Conservation (phyloP, 2,797 vertebrate species). For the Spatula clypeata region DNA sequence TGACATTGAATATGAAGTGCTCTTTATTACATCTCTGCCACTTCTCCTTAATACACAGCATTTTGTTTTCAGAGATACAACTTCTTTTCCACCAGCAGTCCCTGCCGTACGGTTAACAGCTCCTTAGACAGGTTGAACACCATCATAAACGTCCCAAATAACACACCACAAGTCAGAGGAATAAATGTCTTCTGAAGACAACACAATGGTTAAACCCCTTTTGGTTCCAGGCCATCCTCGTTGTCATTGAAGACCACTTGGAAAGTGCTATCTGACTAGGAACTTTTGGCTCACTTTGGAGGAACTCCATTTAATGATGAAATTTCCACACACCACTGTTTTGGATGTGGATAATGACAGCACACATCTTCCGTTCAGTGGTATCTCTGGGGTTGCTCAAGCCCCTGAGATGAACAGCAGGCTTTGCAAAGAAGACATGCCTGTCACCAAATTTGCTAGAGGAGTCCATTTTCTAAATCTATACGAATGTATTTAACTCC, state of each 20-base stretch:
- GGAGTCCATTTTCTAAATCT: neutral
- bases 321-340: neutral
- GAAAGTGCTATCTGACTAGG: neutral
- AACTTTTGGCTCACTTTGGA: neutral
- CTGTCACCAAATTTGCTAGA: neutral
- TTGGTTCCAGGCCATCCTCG: neutral
- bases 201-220: neutral
- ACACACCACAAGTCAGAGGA: neutral
- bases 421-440: neutral
- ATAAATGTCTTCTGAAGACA: neutral
- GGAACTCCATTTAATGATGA: neutral
- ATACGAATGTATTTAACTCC: neutral
- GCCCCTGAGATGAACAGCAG: neutral
- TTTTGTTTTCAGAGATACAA: neutral
- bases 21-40: neutral
- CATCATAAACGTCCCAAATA: neutral
- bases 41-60: neutral
- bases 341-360: neutral
- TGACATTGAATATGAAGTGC: neutral
- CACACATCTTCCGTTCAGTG: fast-evolving
- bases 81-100: neutral
- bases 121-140: neutral
- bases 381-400: neutral
- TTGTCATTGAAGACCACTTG: neutral
- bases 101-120: neutral